These are phyloP conservation scores for Tetrao urogallus DNA, from an alignment of 2,113 vertebrate species.

Conservation along the genomic window DNA sequence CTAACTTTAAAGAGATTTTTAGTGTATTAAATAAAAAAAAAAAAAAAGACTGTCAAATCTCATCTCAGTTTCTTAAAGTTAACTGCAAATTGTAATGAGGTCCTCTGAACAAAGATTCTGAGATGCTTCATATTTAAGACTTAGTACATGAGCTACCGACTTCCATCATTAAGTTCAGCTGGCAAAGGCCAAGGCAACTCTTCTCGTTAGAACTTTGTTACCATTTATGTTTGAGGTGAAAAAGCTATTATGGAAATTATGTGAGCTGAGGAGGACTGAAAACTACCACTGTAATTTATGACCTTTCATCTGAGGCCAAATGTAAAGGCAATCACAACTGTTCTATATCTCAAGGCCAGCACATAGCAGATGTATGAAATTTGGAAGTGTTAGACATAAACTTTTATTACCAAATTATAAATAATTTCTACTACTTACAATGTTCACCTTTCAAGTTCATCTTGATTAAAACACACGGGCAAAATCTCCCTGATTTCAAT, in stretches of 20 bases:
- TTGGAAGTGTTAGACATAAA: constrained; percentile 83
- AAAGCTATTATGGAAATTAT: constrained; percentile 84
- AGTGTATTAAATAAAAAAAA: neutral
- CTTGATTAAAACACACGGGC: constrained; percentile 84
- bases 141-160: constrained; percentile 1
- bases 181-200: constrained; percentile 75
- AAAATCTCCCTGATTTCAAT: constrained; percentile 61
- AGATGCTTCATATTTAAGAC: constrained; percentile 6
- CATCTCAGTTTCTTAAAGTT: constrained; percentile 66
- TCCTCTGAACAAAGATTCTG: constrained; percentile 51
- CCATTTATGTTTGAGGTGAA: constrained; percentile 84
- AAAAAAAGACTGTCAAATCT: constrained; percentile 21
- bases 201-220: constrained; percentile 78
- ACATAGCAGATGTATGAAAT: constrained; percentile 82
- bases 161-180: constrained; percentile 69
- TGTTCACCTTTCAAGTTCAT: constrained; percentile 87
- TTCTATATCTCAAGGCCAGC: constrained; percentile 82
- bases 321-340: constrained; percentile 83
- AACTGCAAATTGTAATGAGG: constrained; percentile 73
- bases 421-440: constrained; percentile 86
- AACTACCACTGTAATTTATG: constrained; percentile 82
- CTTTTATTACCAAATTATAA: constrained; percentile 89
- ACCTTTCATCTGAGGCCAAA: constrained; percentile 81
- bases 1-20: constrained; percentile 46
- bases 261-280: constrained; percentile 72